Evolutionary conservation across 1,140 invertebrate species (phyloP), one percentile per base, ranked within the genome.

Genomic region (Ceratina calcarata): DNA sequence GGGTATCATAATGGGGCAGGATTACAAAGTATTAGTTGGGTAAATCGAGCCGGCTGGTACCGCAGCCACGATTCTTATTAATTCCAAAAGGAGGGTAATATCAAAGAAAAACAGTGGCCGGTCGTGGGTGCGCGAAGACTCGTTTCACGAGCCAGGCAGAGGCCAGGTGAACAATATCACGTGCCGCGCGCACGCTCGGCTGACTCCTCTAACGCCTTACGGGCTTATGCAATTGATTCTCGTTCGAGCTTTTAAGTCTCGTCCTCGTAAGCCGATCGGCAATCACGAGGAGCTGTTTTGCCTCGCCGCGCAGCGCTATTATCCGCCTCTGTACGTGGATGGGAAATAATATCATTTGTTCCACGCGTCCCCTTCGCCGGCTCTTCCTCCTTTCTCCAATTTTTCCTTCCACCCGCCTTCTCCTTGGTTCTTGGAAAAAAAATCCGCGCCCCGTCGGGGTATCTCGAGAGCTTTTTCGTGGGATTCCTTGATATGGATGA

Each of bases 161-260:
- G 55, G 60, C 60, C 57, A 10, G 58, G 32, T 64, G 18, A 3
- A 53, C 20, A 32, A 71, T 72, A 78, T 78, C 68, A 72, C 58
- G 76, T 78, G 69, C 77, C 61, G 22, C n/a, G 69, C 51, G 77
- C 57, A 78, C 77, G 77, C 77, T 78, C 77, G 77, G 77, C 69
- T 73, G 61, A 72, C 69, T 65, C 51, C 32, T 73, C 60, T 78
- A 78, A 72, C 69, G 77, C 73, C 70, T 80, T 76, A 80, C 55
- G 75, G 32, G 79, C 79, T 80, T 80, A 80, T 69, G 79, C 79
- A 77, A 80, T 80, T 80, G 79, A 80, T 76, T 77, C 79, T 77
- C 73, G 79, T 69, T 80, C 79, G 77, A 80, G 79, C 79, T 77
- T 80, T 79, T 80, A 80, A 77, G 79, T 76, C 73, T 80, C 79